phyloP scores from a whole-genome alignment of 2,888 invertebrate genomes.

The Anticlea derivata region DNA sequence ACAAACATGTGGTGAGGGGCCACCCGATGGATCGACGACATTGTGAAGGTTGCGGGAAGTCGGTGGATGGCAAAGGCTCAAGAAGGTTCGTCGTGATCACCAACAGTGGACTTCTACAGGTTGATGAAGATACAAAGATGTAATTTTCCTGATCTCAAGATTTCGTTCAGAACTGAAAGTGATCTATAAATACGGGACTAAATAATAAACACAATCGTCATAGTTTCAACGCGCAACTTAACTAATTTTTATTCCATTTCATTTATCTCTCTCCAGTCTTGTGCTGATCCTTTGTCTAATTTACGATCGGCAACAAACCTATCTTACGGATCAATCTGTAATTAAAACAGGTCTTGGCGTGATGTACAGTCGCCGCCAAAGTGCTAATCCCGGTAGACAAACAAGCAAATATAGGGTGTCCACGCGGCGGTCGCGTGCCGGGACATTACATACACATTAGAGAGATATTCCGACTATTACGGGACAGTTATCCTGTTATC shows the following conservation, averaged over 20 bases:
- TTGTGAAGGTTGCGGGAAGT: too few relatives aligned
- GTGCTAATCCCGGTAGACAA: constrained; percentile 78
- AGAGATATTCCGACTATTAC: constrained; percentile 73
- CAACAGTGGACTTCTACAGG: too few relatives aligned
- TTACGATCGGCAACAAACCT: constrained; percentile 59
- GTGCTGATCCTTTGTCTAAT: constrained; percentile 65
- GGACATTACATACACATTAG: constrained; percentile 73
- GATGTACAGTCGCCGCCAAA: constrained; percentile 59
- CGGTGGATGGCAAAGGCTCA: too few relatives aligned
- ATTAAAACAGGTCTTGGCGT: constrained; percentile 56
- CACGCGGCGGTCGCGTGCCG: constrained; percentile 66
- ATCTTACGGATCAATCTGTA: constrained; percentile 72
- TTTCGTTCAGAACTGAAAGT: too few relatives aligned
- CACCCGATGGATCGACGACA: too few relatives aligned
- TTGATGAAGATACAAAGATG: too few relatives aligned
- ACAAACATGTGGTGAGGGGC: too few relatives aligned
- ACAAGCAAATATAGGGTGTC: constrained; percentile 49
- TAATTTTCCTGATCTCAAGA: too few relatives aligned
- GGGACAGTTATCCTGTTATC: constrained; percentile 75
- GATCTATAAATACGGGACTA: too few relatives aligned
- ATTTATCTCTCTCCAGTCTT: constrained; percentile 35
- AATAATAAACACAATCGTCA: too few relatives aligned
- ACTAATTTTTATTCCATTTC: constrained; percentile 40
- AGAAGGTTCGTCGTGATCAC: too few relatives aligned
- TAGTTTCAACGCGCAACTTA: constrained; percentile 3